Percentiles rank a stretch among this genome's conserved stretches.
phyloP scores from a whole-genome alignment of 1,140 invertebrate species.

The Drosophila mauritiana region DNA sequence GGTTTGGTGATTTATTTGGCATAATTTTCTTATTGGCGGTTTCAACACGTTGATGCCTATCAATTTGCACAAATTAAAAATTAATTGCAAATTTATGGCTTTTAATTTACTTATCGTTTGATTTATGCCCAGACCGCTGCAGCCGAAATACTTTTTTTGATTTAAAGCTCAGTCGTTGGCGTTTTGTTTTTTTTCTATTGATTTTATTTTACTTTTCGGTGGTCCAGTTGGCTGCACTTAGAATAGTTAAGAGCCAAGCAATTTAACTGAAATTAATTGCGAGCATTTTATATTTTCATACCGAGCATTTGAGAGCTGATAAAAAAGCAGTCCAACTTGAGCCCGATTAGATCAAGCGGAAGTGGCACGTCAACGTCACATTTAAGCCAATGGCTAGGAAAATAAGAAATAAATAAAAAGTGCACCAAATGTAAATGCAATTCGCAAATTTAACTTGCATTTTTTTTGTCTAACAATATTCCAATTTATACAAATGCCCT shows the following conservation, averaged over 20 bases:
- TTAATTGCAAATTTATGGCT: slow-evolving; percentile 84
- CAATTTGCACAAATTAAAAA: slow-evolving; percentile 83
- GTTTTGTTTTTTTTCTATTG: slow-evolving; percentile 21
- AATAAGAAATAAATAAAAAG: slow-evolving; percentile 27
- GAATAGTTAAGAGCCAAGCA: slow-evolving; percentile 50
- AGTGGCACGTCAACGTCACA: slow-evolving; percentile 51
- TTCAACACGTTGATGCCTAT: slow-evolving; percentile 67
- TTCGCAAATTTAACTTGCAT: slow-evolving; percentile 41
- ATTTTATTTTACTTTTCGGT: slow-evolving; percentile 18
- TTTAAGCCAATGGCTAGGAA: slow-evolving; percentile 24
- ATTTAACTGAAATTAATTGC: slow-evolving; percentile 66
- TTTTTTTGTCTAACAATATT: slow-evolving; percentile 65
- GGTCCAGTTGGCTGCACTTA: slow-evolving; percentile 62
- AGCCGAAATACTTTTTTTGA: slow-evolving; percentile 46
- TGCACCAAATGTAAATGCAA: slow-evolving; percentile 30
- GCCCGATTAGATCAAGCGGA: slow-evolving; percentile 54
- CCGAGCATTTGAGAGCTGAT: slow-evolving; percentile 28
- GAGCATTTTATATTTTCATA: slow-evolving; percentile 38
- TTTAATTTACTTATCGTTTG: slow-evolving; percentile 81
- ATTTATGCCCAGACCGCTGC: slow-evolving; percentile 62
- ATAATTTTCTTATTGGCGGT: slow-evolving; percentile 63
- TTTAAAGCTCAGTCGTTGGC: slow-evolving; percentile 48
- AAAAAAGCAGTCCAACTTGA: slow-evolving; percentile 58
- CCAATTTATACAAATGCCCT: slow-evolving; percentile 51
- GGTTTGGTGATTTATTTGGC: slow-evolving; percentile 66